phyloP scores from a whole-genome alignment of 2,113 vertebrate species.

The Psilopsiagon aymara region DNA sequence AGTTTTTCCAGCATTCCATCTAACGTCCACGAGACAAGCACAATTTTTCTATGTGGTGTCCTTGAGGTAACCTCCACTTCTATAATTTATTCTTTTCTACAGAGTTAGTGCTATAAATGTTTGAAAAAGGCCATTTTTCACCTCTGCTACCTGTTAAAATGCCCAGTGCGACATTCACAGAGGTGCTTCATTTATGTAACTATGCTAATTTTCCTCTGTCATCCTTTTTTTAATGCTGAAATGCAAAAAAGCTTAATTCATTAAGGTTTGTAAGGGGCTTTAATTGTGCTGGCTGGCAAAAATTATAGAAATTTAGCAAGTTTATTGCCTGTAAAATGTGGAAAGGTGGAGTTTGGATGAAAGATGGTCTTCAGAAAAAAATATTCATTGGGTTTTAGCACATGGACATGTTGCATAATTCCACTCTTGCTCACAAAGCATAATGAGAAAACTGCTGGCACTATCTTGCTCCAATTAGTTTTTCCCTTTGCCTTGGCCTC shows the following conservation, averaged over 20 bases:
- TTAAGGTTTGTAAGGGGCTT: neutral
- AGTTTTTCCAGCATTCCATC: neutral
- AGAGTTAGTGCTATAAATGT: neutral
- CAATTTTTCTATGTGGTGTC: neutral
- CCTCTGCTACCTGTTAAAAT: neutral
- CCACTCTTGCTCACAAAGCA: neutral
- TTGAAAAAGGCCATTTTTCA: neutral
- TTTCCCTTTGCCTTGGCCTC: neutral
- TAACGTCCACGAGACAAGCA: neutral
- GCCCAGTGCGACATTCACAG: neutral
- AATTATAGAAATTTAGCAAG: neutral
- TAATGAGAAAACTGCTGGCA: neutral
- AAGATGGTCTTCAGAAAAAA: neutral
- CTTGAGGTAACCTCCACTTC: neutral
- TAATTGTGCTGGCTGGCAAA: neutral
- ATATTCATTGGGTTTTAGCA: neutral
- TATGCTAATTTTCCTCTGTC: constrained; percentile 37
- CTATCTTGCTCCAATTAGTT: neutral
- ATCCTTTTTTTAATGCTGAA: neutral
- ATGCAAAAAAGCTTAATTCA: constrained; percentile 48
- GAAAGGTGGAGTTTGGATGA: neutral
- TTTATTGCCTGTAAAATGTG: constrained; percentile 2
- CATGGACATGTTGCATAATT: neutral
- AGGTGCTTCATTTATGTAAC: neutral
- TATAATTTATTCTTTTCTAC: neutral